Conservation (phyloP, 2,797 vertebrate species). For the Arremon brunneinucha region DNA sequence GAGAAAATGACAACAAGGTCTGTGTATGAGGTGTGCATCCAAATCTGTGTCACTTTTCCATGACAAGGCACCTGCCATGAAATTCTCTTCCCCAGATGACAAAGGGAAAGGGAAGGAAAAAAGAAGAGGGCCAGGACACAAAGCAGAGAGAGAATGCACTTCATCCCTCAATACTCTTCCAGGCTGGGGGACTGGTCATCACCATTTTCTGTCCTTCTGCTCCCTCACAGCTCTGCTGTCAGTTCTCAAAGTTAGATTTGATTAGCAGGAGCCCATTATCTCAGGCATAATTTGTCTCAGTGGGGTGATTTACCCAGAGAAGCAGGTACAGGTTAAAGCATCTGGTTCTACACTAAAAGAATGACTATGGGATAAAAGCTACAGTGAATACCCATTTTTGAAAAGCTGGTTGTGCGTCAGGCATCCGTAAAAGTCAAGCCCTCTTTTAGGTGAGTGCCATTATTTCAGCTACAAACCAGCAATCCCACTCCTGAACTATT, state of each 20-base stretch:
- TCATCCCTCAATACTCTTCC: not conserved
- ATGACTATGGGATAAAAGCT: not conserved
- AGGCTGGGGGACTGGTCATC: not conserved
- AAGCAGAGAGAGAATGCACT: not conserved
- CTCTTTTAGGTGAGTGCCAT: not conserved
- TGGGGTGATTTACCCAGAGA: not conserved
- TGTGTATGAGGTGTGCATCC: not conserved
- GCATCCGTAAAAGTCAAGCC: not conserved
- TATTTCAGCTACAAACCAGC: not conserved
- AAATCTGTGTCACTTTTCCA: not conserved
- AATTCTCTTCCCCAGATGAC: not conserved
- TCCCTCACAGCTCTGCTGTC: not conserved
- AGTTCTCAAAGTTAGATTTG: not conserved
- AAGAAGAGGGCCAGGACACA: not conserved
- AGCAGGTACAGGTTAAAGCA: not conserved
- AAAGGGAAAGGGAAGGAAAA: not conserved
- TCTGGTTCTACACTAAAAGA: not conserved
- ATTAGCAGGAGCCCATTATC: not conserved
- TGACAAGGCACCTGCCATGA: not conserved
- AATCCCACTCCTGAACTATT: not conserved
- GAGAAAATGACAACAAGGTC: not conserved
- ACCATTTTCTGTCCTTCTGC: not conserved
- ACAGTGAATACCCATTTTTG: not conserved
- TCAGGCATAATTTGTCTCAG: not conserved
- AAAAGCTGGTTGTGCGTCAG: not conserved